These are phyloP conservation scores for Dicrurus megarhynchus DNA, from an alignment of 2,113 vertebrate genomes.

Conservation along the genomic window DNA sequence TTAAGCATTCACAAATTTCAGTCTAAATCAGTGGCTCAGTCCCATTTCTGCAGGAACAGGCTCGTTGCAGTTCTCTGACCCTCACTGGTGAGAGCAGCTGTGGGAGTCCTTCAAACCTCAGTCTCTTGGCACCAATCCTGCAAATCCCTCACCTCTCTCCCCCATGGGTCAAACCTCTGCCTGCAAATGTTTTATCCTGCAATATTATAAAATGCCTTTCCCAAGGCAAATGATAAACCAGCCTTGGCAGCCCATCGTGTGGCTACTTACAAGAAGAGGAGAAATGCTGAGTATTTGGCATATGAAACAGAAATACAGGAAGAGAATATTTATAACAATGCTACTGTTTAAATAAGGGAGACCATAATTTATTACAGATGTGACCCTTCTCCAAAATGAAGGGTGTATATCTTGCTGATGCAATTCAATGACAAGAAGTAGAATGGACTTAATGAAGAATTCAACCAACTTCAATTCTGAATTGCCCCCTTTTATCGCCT, in stretches of 20 bases:
- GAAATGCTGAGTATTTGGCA: constrained; percentile 29
- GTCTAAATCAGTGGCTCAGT: background rate
- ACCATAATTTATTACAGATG: constrained; percentile 38
- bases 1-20: background rate
- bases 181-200: background rate
- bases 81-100: background rate
- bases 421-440: background rate
- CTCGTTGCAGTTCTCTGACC: background rate
- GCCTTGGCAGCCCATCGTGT: background rate
- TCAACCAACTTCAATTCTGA: background rate
- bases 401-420: background rate
- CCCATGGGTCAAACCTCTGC: background rate
- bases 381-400: background rate
- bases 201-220: background rate
- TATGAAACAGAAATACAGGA: constrained; percentile 27
- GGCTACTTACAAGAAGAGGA: background rate
- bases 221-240: constrained; percentile 37
- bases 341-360: constrained; percentile 53
- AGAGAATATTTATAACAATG: constrained; percentile 46
- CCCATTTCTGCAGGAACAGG: background rate
- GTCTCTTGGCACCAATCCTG: background rate
- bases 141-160: background rate
- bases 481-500: background rate
- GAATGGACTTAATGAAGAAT: background rate
- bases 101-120: background rate